phyloP scores from a whole-genome alignment of 2,113 vertebrate species.

The Chloroceryle aenea region DNA sequence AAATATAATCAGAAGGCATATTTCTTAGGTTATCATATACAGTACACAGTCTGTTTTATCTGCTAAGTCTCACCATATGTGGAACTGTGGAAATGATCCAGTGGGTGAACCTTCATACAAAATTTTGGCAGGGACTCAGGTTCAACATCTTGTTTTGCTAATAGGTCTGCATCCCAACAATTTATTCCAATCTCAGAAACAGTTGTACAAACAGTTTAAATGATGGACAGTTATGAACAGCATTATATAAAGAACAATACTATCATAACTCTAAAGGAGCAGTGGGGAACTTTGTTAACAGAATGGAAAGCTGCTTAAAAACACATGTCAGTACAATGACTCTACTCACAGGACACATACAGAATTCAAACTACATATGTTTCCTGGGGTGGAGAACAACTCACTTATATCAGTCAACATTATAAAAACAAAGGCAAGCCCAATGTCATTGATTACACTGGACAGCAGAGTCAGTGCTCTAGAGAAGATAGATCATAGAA shows the following conservation, averaged over 20 bases:
- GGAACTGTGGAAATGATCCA: background rate
- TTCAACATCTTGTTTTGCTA: conserved; percentile 1
- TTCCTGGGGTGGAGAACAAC: background rate
- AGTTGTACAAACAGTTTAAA: conserved; percentile 2
- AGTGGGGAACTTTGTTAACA: background rate
- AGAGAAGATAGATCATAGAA: background rate
- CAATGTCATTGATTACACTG: background rate
- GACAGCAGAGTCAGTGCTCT: background rate
- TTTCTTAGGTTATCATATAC: background rate
- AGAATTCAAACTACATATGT: background rate
- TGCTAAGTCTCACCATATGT: background rate
- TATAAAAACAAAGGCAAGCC: background rate
- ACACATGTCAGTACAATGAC: background rate
- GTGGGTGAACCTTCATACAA: background rate
- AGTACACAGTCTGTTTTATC: background rate
- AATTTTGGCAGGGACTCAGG: background rate
- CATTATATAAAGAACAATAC: background rate
- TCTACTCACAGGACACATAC: background rate
- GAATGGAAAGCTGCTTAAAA: background rate
- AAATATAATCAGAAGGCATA: background rate
- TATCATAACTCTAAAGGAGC: background rate
- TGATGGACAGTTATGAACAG: background rate
- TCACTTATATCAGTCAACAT: background rate
- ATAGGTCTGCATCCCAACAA: background rate
- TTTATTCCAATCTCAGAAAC: background rate